These are phyloP conservation scores for Nowickia ferox DNA, from an alignment of 2,888 invertebrate species.

Conservation along the genomic window DNA sequence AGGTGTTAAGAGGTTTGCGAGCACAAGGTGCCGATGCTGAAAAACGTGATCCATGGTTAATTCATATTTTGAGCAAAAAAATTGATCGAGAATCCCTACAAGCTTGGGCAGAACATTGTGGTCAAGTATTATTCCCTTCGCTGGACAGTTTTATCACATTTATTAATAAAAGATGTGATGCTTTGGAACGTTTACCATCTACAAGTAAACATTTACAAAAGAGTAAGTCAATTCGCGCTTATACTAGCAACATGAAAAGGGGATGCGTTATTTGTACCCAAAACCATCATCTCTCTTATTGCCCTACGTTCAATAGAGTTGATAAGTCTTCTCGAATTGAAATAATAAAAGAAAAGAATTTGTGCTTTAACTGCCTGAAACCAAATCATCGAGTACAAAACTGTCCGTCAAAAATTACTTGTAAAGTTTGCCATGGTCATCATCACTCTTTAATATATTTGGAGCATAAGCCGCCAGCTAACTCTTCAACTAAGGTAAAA, in stretches of 20 bases:
- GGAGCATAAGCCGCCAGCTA: conserved; percentile 20
- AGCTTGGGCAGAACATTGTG: no score
- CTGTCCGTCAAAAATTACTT: conserved; percentile 25
- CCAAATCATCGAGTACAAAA: conserved; percentile 16
- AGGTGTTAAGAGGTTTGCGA: conserved; percentile 54
- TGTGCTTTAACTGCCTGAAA: conserved; percentile 58
- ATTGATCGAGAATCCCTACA: no score
- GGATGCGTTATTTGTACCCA: no score
- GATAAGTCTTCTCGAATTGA: not conserved
- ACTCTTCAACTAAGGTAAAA: not conserved
- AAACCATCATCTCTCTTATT: conserved; percentile 36
- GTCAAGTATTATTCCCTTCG: not conserved
- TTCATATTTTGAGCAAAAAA: conserved; percentile 46
- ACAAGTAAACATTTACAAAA: conserved; percentile 38
- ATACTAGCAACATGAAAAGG: no score
- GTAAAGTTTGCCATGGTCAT: conserved; percentile 28
- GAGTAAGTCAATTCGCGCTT: no score
- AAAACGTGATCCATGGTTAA: conserved; percentile 64
- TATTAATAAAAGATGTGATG: no score
- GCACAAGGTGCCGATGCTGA: conserved; percentile 41
- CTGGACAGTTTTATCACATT: conserved; percentile 2
- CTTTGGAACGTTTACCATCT: no score
- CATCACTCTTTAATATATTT: conserved; percentile 29
- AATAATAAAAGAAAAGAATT: conserved; percentile 26
- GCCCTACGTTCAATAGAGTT: conserved; percentile 17